Conservation (phyloP, 1,140 invertebrate species). For the Harlomillsia oculata region DNA sequence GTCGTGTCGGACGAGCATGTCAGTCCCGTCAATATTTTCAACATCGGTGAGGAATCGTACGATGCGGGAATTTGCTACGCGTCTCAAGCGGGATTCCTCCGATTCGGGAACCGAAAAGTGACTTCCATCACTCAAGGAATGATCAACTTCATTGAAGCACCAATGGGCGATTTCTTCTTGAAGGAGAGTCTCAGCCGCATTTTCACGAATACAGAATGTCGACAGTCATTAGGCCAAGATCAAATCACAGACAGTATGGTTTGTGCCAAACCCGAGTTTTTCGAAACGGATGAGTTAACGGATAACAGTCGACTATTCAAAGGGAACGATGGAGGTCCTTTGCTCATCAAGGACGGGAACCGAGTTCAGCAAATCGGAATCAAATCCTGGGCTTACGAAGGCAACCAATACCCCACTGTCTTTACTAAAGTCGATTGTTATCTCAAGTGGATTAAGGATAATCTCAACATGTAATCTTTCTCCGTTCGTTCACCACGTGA, state of each 20-base stretch:
- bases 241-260: conserved; percentile 22
- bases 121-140: conserved; percentile 15
- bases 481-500: neutral
- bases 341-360: conserved; percentile 16
- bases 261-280: conserved; percentile 14
- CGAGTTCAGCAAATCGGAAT: conserved; percentile 20
- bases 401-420: conserved; percentile 19
- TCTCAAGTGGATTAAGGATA: conserved; percentile 19
- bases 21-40: conserved; percentile 16
- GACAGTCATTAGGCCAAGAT: neutral
- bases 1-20: conserved; percentile 19
- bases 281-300: conserved; percentile 4
- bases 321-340: conserved; percentile 22
- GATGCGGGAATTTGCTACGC: conserved; percentile 12
- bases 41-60: neutral
- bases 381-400: conserved; percentile 27
- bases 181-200: conserved; percentile 9
- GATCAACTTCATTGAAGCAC: conserved; percentile 18
- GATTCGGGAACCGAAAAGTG: conserved; percentile 18
- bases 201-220: conserved; percentile 11
- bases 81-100: conserved; percentile 17
- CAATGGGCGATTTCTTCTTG: conserved; percentile 17
- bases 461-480: conserved; percentile 18
- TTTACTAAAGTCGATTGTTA: conserved; percentile 12
- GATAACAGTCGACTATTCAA: neutral